Evolutionary conservation across 2,113 vertebrate genomes (phyloP), one percentile per base, ranked within the genome.

Genomic region (Cephalopholis sonnerati): DNA sequence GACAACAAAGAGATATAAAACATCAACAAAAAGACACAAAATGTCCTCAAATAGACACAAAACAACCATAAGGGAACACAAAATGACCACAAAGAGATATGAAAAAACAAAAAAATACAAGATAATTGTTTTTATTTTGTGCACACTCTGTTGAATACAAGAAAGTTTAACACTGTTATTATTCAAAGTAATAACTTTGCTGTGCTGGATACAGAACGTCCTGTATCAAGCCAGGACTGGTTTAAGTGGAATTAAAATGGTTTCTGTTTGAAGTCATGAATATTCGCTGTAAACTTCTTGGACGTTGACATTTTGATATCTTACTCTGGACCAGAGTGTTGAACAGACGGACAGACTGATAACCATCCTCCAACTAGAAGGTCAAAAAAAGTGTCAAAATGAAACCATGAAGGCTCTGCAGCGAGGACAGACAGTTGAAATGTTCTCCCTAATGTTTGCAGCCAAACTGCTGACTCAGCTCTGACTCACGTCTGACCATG

Each of bases 381-480:
- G 66, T 39, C 67, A 51, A 1, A 83, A 36, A 18, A 51, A 27
- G 67, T 29, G 51, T 55, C 58, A n/a, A 9, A 53, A 15, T 62
- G 6, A 25, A 24, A 32, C 10, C 17, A 15, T 2, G 10, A 22
- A 61, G 72, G 79, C 36, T 61, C 22, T 6, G n/a, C 44, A 11
- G 48, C 3, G 18, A 58, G 57, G 73, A 65, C 81, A 58, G n/a
- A 24, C 25, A 12, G 57, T 24, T 15, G 15, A 22, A 51, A 67
- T 32, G 27, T 27, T 39, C 66, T 59, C 32, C n/a, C 12, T 13
- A 29, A 53, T 16, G 36, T 74, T 48, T 48, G 64, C 53, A 25
- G 72, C 58, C 77, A 65, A 71, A 76, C 32, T 8, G 78, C 66
- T 62, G 83, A 81, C 59, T 79, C 66, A 25, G 77, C 66, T 39